phyloP scores from a whole-genome alignment of 2,113 vertebrate species.

The Sinocyclocheilus rhinocerous region DNA sequence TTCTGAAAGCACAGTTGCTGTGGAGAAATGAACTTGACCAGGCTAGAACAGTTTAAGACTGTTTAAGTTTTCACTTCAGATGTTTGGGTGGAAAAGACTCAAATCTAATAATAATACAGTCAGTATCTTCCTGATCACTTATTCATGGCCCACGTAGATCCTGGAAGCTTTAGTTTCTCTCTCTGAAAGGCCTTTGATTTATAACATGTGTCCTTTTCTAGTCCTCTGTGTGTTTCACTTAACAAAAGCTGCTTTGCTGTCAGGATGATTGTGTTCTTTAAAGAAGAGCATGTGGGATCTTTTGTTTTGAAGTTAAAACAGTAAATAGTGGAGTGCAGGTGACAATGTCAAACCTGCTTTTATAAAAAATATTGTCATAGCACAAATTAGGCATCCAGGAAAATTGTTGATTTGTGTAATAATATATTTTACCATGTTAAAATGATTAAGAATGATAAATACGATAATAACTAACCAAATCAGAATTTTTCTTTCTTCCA shows the following conservation, averaged over 20 bases:
- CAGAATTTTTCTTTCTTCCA: no score
- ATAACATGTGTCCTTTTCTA: background rate
- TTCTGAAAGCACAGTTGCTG: constrained; percentile 1
- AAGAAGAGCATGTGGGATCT: background rate
- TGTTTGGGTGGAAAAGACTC: background rate
- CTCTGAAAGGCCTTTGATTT: background rate
- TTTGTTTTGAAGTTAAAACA: background rate
- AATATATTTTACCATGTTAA: no score
- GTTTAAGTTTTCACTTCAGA: background rate
- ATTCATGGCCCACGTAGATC: constrained; percentile 16
- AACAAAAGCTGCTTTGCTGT: background rate
- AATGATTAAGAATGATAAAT: no score
- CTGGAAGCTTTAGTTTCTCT: constrained; percentile 24
- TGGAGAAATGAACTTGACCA: background rate
- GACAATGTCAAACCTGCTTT: background rate
- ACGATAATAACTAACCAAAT: no score
- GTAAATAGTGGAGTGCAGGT: background rate
- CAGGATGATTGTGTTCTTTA: constrained; percentile 19
- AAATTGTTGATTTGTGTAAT: no score
- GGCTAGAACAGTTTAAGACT: background rate
- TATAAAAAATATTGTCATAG: background rate
- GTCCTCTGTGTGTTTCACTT: background rate
- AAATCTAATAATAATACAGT: background rate
- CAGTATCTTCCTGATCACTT: constrained; percentile 27
- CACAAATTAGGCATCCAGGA: background rate